Evolutionary conservation across 1,140 invertebrate genomes (phyloP).

Genomic region (Eubasilissa regina): DNA sequence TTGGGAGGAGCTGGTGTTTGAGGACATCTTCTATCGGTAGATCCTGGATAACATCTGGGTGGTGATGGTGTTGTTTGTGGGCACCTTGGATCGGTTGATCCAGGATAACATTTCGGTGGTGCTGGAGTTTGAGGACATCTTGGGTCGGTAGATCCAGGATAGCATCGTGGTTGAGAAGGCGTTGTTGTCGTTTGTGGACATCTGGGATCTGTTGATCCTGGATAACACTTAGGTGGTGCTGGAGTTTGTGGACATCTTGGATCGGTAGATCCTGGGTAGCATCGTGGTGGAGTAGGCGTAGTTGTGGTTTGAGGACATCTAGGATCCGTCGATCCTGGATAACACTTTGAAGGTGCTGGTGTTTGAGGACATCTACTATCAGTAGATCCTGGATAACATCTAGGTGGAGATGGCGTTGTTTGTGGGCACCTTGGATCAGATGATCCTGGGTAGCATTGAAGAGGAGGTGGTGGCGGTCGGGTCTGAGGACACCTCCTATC

Average conservation of each 20-base stretch:
- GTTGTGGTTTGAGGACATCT: constrained; percentile 51
- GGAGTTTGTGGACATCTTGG: constrained; percentile 64
- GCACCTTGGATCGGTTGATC: constrained; percentile 67
- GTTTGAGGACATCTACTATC: constrained; percentile 61
- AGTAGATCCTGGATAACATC: constrained; percentile 61
- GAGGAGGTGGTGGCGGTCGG: constrained; percentile 62
- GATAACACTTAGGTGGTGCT: constrained; percentile 62
- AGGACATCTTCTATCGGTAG: constrained; percentile 62
- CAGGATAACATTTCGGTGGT: constrained; percentile 65
- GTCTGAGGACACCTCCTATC: constrained; percentile 61
- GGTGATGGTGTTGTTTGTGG: constrained; percentile 45
- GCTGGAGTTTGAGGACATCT: constrained; percentile 53
- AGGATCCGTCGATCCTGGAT: constrained; percentile 70
- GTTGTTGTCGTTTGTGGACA: constrained; percentile 60
- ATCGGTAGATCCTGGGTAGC: constrained; percentile 64
- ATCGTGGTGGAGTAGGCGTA: constrained; percentile 61
- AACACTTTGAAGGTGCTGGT: constrained; percentile 61
- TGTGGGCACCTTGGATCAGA: constrained; percentile 61
- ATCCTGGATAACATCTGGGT: constrained; percentile 61
- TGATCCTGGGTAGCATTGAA: constrained; percentile 63
- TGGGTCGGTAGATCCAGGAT: constrained; percentile 62
- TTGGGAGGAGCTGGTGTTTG: constrained; percentile 62
- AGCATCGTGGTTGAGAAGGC: constrained; percentile 56
- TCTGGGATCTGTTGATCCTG: constrained; percentile 64
- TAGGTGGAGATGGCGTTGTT: constrained; percentile 50